Conservation (phyloP, 2,888 invertebrate species). For the Lasioglossum oenotherae region DNA sequence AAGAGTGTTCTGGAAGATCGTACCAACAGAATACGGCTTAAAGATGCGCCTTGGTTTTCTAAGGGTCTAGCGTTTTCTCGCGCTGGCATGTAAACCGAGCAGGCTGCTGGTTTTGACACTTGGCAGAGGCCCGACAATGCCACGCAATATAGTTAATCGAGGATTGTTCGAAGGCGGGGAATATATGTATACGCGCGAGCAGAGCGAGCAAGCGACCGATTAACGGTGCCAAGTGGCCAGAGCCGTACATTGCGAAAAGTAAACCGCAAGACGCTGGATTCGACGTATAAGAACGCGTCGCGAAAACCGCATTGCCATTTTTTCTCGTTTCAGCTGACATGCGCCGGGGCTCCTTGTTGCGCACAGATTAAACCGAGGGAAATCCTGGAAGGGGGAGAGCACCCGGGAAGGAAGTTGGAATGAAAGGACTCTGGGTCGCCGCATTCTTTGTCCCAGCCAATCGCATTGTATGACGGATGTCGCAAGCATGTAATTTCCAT, state of each 20-base stretch:
- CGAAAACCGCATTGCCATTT: slow-evolving; percentile 42
- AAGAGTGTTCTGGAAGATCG: too few species aligned
- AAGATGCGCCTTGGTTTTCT: not conserved
- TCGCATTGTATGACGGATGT: slow-evolving; percentile 63
- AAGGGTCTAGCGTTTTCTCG: not conserved
- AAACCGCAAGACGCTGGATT: slow-evolving; percentile 27
- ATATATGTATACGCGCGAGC: slow-evolving; percentile 56
- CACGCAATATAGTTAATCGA: slow-evolving; percentile 53
- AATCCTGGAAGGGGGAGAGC: slow-evolving; percentile 20
- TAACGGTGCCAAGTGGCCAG: slow-evolving; percentile 52
- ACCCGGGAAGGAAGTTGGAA: slow-evolving; percentile 33
- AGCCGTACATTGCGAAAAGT: slow-evolving; percentile 21
- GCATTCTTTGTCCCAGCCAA: slow-evolving; percentile 60
- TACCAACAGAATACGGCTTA: not conserved
- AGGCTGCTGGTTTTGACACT: slow-evolving; percentile 28
- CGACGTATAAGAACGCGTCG: slow-evolving; percentile 24
- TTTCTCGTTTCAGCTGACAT: slow-evolving; percentile 35
- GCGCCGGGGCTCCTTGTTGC: slow-evolving; percentile 17
- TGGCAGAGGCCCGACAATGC: slow-evolving; percentile 46
- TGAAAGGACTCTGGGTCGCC: slow-evolving; percentile 56
- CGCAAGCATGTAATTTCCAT: slow-evolving; percentile 65
- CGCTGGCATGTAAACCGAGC: not conserved
- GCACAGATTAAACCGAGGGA: slow-evolving; percentile 48
- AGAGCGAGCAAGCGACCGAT: not conserved
- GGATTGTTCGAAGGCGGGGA: slow-evolving; percentile 51